Percentiles rank a stretch among this genome's conserved stretches.
Evolutionary conservation across 2,888 invertebrate species (phyloP).

Genomic region (Eulithis prunata): DNA sequence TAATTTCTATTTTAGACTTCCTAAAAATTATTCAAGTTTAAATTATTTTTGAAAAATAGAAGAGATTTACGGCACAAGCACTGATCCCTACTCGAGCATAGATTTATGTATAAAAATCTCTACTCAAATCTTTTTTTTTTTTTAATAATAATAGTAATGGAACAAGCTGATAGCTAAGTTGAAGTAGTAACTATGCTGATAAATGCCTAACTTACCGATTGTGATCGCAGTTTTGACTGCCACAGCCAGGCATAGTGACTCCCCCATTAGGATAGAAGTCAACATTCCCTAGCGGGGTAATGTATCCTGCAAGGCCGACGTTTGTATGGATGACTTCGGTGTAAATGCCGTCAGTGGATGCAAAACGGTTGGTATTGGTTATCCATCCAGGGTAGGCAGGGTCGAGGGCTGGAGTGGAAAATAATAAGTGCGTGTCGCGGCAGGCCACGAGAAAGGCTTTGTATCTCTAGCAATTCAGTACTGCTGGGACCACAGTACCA

Average conservation of each 20-base stretch:
- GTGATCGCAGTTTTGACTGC: conserved; percentile 46
- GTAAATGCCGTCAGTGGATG: conserved; percentile 42
- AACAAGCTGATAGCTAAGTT: too few relatives aligned
- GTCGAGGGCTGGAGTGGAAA: conserved; percentile 48
- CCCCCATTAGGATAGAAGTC: conserved; percentile 57
- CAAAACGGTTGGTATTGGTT: conserved; percentile 44
- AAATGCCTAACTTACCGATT: conserved; percentile 39
- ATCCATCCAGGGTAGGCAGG: conserved; percentile 51
- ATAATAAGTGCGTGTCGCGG: not conserved
- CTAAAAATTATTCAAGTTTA: too few relatives aligned
- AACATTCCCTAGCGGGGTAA: conserved; percentile 38
- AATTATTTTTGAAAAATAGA: too few relatives aligned
- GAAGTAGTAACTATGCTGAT: not conserved
- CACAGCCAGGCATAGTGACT: conserved; percentile 49
- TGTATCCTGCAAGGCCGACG: conserved; percentile 45
- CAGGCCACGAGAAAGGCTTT: too few relatives aligned
- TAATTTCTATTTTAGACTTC: too few relatives aligned
- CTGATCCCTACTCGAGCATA: too few relatives aligned
- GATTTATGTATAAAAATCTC: too few relatives aligned
- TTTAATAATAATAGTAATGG: too few relatives aligned
- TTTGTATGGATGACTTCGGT: conserved; percentile 55
- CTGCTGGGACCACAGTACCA: too few relatives aligned
- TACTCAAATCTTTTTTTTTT: too few relatives aligned
- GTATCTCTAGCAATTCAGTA: too few relatives aligned
- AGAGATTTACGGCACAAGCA: too few relatives aligned